Evolutionary conservation across 2,113 vertebrate species (phyloP).

Genomic region (Zingel zingel): DNA sequence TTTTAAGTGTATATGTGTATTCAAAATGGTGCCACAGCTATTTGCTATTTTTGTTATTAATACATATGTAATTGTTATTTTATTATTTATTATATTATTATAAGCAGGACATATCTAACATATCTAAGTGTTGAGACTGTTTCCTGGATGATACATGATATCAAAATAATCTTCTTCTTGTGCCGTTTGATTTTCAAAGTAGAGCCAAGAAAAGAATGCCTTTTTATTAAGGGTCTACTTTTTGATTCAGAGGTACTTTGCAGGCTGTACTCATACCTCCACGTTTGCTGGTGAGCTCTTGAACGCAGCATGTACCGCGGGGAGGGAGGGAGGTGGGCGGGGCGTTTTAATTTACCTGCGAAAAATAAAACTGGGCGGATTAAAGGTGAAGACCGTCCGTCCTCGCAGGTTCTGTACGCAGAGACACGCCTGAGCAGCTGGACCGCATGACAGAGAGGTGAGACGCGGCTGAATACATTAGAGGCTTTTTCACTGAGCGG

Average conservation of each 20-base stretch:
- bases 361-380: constrained; percentile 61
- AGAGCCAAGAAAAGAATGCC: neutral
- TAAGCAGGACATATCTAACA: neutral
- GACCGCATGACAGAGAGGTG: constrained; percentile 34
- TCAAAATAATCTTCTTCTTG: too few species aligned
- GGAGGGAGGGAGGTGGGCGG: constrained; percentile 39
- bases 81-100: neutral
- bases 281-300: constrained; percentile 8
- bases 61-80: neutral
- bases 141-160: neutral
- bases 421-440: constrained; percentile 51
- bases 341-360: constrained; percentile 57
- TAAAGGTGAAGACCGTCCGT: neutral
- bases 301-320: constrained; percentile 40
- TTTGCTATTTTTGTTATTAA: neutral
- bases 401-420: neutral
- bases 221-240: too few species aligned
- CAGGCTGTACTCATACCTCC: neutral
- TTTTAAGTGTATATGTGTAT: neutral
- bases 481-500: neutral
- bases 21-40: neutral
- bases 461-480: neutral
- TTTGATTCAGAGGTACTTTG: neutral
- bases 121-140: too few species aligned
- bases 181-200: neutral